Conservation (phyloP, 64 coral and sea anemone genomes). For the Pachyseris speciosa region DNA sequence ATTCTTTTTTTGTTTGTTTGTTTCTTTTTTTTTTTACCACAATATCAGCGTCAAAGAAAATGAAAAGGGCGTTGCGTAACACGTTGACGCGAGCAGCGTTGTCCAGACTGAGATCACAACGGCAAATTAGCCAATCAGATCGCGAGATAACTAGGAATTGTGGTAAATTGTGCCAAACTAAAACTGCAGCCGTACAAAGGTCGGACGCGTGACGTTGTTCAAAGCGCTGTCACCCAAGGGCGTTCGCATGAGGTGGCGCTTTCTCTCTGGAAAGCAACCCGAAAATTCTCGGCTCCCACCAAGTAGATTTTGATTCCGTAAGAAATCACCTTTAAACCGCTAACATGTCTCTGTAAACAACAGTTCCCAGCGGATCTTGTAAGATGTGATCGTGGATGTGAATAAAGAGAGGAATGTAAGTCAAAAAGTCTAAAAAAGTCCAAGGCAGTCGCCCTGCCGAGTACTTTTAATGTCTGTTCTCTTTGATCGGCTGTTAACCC, state of each 20-base stretch:
- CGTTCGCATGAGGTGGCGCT: not conserved
- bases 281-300: not conserved
- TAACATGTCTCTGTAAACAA: conserved; percentile 30
- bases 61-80: too few species aligned
- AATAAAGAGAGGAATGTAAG: conserved; percentile 92
- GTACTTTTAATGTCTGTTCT: conserved; percentile 52
- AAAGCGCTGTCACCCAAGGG: too few species aligned
- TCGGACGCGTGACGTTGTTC: not conserved
- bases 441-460: conserved; percentile 70
- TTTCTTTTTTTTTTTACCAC: too few species aligned
- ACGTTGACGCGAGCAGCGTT: too few species aligned
- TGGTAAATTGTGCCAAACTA: too few species aligned
- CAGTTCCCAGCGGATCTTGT: conserved; percentile 71
- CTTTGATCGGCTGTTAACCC: conserved; percentile 63
- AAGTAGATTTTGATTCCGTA: not conserved
- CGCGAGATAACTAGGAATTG: too few species aligned
- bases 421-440: conserved; percentile 97
- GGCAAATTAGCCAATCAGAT: too few species aligned
- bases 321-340: not conserved
- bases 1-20: too few species aligned
- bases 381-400: conserved; percentile 94
- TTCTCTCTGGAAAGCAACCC: not conserved
- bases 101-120: too few species aligned
- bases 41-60: too few species aligned
- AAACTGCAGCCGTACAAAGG: too few species aligned